phyloP scores from a whole-genome alignment of 1,140 invertebrate species.

The Hylaeus volcanicus region DNA sequence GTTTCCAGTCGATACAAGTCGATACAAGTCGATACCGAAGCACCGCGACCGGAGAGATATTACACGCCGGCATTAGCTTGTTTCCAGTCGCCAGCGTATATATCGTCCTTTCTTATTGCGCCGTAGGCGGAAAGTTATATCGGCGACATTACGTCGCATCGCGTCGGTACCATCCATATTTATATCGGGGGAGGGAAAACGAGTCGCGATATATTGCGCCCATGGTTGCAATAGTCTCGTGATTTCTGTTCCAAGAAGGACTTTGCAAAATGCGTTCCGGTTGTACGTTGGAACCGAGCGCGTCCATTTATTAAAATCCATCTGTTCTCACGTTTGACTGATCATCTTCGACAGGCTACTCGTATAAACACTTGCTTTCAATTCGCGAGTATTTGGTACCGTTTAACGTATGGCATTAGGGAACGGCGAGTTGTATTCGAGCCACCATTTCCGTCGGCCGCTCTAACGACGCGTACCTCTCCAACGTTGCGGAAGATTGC shows the following conservation, averaged over 20 bases:
- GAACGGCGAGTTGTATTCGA: neutral
- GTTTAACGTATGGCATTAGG: neutral
- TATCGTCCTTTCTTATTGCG: constrained; percentile 25
- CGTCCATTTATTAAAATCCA: neutral
- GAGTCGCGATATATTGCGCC: constrained; percentile 1
- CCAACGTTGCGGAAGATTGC: constrained; percentile 11
- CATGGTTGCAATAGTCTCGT: neutral
- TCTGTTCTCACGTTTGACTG: neutral
- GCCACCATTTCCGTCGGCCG: constrained; percentile 8
- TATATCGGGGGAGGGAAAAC: constrained; percentile 14
- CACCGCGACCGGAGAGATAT: constrained; percentile 6
- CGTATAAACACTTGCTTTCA: neutral
- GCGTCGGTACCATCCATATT: constrained; percentile 22
- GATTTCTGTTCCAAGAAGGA: neutral
- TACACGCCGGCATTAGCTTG: constrained; percentile 11
- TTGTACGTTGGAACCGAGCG: neutral
- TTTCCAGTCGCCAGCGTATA: neutral
- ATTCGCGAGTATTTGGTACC: neutral
- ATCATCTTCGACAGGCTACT: too few relatives aligned
- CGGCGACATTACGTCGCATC: constrained; percentile 7
- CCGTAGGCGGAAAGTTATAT: neutral
- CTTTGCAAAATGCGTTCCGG: neutral
- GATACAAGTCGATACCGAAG: neutral
- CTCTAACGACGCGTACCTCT: neutral
- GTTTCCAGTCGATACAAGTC: constrained; percentile 1